Conservation (phyloP, 2,888 invertebrate species). For the Hirtodrosophila cameraria region DNA sequence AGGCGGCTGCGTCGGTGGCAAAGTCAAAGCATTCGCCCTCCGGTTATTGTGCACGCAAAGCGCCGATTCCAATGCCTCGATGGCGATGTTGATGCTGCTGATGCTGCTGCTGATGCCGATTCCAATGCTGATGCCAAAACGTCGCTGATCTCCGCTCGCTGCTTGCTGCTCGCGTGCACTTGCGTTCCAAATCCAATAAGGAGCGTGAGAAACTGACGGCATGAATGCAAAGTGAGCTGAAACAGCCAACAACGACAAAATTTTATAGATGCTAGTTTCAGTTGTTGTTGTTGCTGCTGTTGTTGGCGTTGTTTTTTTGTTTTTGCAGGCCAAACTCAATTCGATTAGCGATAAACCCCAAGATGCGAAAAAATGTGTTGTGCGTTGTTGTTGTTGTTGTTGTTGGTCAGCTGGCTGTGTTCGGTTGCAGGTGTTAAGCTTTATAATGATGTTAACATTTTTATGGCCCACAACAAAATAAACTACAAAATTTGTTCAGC, state of each 20-base stretch:
- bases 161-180: constrained; percentile 72
- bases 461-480: constrained; percentile 69
- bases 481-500: constrained; percentile 70
- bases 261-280: constrained; percentile 64
- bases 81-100: constrained; percentile 32
- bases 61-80: constrained; percentile 25
- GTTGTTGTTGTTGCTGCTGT: constrained; percentile 15
- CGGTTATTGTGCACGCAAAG: constrained; percentile 67
- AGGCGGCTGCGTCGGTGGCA: constrained; percentile 71
- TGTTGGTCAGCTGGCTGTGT: constrained; percentile 33
- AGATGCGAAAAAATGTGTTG: constrained; percentile 67
- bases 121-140: constrained; percentile 31
- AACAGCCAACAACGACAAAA: constrained; percentile 60
- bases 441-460: constrained; percentile 78
- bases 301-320: constrained; percentile 19
- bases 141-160: constrained; percentile 40
- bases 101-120: constrained; percentile 28
- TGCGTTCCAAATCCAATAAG: constrained; percentile 79
- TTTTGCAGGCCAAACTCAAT: constrained; percentile 45
- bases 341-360: constrained; percentile 71
- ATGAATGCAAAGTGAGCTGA: constrained; percentile 71
- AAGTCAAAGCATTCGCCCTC: constrained; percentile 67
- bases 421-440: constrained; percentile 72
- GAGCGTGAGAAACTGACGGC: constrained; percentile 81
- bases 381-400: constrained; percentile 22